Evolutionary conservation across 2,888 invertebrate genomes (phyloP), one percentile per base, ranked within the genome.

Genomic region (Tetrapedia diversipes): DNA sequence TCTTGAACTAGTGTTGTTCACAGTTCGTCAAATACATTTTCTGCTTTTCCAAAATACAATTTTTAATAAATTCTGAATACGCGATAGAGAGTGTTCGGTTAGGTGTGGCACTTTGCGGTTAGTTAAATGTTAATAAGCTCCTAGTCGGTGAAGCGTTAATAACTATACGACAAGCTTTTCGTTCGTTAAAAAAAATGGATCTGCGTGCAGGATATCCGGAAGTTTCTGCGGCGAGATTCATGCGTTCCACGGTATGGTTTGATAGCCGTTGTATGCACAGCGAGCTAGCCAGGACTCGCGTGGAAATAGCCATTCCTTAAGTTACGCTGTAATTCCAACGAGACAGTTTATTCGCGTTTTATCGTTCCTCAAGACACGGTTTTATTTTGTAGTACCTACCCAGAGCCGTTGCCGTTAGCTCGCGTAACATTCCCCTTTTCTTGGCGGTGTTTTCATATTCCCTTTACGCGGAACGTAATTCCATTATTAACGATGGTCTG

Each of bases 271-370:
- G 47, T 47, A 57, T 49, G 43, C 75, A 69, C 37, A 47, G 59
- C 37, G 24, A 59, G 49, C n/a, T 51, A 22, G 27, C 27, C 45
- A 37, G 37, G 47, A 39, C 56, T 43, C 66, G 22, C n/a, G 54
- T 7, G n/a, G 54, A 73, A 59, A 43, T 43, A 39, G 53, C 54
- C 24, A 67, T 72, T 64, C 64, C 61, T 71, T 45, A 11, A 41
- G 56, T 65, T 67, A 61, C n/a, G 51, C 29, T 47, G 54, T 61
- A 79, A 77, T 68, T 47, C 43, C 37, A 16, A 22, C 16, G 68
- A 45, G 60, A 60, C 67, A 57, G 60, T 77, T 77, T 71, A 68
- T 67, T 65, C 64, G 39, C 47, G 16, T 77, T 71, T 77, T 71
- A 67, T 59, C 60, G 43, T 64, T 68, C 53, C 34, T 67, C 37